phyloP scores from a whole-genome alignment of 2,797 vertebrate genomes.

The Chelonia mydas region DNA sequence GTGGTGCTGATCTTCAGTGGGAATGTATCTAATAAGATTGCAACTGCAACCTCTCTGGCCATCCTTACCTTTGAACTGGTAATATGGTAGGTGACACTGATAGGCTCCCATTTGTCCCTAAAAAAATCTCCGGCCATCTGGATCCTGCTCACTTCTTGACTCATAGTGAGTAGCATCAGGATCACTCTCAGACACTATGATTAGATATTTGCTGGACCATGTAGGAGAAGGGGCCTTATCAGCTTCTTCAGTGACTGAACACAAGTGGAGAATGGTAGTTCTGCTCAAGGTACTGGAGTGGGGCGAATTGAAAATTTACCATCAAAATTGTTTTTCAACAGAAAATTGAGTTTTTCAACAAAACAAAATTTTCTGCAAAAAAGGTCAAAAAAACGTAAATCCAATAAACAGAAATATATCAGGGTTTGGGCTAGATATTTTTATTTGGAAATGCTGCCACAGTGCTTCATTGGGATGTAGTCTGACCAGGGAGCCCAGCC shows the following conservation, averaged over 20 bases:
- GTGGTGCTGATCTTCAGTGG: slow-evolving; percentile 80
- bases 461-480: neutral
- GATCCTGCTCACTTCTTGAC: neutral
- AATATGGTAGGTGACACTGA: slow-evolving; percentile 50
- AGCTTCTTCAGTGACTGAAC: neutral
- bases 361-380: neutral
- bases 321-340: neutral
- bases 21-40: neutral
- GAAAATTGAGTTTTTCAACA: neutral
- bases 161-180: neutral
- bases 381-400: neutral
- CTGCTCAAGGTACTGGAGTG: neutral
- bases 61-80: slow-evolving; percentile 63
- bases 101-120: rapidly evolving
- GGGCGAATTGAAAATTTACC: too few species aligned
- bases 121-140: neutral
- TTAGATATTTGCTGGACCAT: neutral
- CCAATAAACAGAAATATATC: neutral
- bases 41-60: slow-evolving; percentile 61
- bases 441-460: neutral
- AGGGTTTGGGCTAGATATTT: neutral
- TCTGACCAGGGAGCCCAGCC: neutral
- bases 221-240: neutral
- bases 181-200: neutral
- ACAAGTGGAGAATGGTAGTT: neutral